Evolutionary conservation across 2,113 vertebrate species (phyloP).

Genomic region (Mionectes macconnelli): DNA sequence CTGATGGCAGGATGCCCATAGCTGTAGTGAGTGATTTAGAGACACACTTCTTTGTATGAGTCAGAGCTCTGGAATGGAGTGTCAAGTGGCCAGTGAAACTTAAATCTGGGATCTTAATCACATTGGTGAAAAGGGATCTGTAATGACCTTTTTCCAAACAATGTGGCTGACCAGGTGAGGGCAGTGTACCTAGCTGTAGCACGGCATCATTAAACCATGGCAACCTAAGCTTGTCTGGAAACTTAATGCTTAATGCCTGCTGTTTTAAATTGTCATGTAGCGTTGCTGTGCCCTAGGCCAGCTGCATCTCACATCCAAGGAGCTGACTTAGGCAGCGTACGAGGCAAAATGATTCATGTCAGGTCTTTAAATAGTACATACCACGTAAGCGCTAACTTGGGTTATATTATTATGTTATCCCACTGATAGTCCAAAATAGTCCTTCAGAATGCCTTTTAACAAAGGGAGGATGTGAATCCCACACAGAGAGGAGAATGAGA

Average conservation of each 20-base stretch:
- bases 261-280: neutral
- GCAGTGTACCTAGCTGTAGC: neutral
- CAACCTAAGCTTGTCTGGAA: neutral
- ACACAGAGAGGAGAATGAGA: neutral
- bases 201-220: neutral
- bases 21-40: constrained; percentile 52
- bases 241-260: neutral
- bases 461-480: neutral
- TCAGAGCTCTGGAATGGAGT: constrained; percentile 10
- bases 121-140: neutral
- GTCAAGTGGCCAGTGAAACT: neutral
- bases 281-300: neutral
- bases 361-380: neutral
- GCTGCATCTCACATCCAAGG: neutral
- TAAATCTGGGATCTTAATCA: neutral
- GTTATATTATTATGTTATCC: neutral
- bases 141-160: neutral
- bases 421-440: neutral
- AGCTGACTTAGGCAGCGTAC: neutral
- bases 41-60: constrained; percentile 16
- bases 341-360: neutral
- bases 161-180: neutral
- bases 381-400: neutral
- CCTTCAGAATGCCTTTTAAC: neutral
- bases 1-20: constrained; percentile 27